A percentile compares a stretch with the other conserved stretches of the same genome.
These are phyloP conservation scores for Zygaena filipendulae DNA, from an alignment of 2,888 invertebrate species.

Conservation along the genomic window DNA sequence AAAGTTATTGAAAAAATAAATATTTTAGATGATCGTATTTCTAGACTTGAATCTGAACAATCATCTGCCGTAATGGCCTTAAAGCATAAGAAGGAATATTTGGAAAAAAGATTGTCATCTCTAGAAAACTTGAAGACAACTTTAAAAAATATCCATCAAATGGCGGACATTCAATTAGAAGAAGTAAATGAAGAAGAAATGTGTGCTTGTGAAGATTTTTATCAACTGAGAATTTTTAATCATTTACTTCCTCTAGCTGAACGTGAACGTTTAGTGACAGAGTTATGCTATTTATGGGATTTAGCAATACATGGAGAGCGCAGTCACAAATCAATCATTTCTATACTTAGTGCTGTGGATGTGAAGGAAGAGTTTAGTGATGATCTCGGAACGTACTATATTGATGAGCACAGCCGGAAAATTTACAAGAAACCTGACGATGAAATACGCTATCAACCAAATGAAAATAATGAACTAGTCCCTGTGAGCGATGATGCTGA, in stretches of 20 bases:
- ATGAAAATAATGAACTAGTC: slow-evolving; percentile 44
- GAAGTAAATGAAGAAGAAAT: slow-evolving; percentile 26
- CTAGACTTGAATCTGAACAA: slow-evolving; percentile 32
- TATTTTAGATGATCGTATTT: slow-evolving; percentile 38
- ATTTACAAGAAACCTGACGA: slow-evolving; percentile 42
- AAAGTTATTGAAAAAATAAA: slow-evolving; percentile 43
- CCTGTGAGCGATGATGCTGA: slow-evolving; percentile 40
- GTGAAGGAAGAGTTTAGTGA: slow-evolving; percentile 48
- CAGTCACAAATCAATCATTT: slow-evolving; percentile 45
- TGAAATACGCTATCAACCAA: slow-evolving; percentile 38
- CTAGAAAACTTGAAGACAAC: slow-evolving; percentile 42
- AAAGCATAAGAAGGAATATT: slow-evolving; percentile 38
- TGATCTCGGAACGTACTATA: slow-evolving; percentile 42
- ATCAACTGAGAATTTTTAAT: slow-evolving; percentile 48
- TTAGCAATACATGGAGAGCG: slow-evolving; percentile 40
- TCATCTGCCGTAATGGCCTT: slow-evolving; percentile 38
- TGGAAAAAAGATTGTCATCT: slow-evolving; percentile 33
- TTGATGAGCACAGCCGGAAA: slow-evolving; percentile 49
- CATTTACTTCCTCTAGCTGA: slow-evolving; percentile 37
- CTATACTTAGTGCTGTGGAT: slow-evolving; percentile 47
- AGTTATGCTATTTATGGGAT: slow-evolving; percentile 50
- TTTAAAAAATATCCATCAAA: slow-evolving; percentile 28
- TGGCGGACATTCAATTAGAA: slow-evolving; percentile 23
- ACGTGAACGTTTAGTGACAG: slow-evolving; percentile 46
- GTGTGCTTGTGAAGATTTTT: slow-evolving; percentile 47